Evolutionary conservation across 2,797 vertebrate genomes (phyloP).

Genomic region (Pantherophis vulpinus): DNA sequence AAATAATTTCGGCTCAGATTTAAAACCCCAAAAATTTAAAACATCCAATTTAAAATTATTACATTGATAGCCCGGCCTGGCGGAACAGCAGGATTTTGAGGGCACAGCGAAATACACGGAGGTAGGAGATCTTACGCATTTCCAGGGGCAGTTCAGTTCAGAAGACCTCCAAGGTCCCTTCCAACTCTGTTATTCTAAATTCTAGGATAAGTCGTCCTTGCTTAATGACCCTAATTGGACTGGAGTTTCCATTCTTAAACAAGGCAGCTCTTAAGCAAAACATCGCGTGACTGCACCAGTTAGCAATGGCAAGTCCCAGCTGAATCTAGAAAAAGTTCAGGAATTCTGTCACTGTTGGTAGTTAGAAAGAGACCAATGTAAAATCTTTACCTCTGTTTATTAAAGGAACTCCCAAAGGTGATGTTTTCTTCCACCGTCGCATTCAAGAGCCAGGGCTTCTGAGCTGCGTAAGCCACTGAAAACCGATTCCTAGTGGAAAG

Average conservation of each 20-base stretch:
- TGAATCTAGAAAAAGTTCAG: background rate
- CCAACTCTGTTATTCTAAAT: too few species aligned
- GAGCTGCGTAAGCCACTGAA: slow-evolving; percentile 93
- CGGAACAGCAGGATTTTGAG: too few species aligned
- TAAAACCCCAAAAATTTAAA: too few species aligned
- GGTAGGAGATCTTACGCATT: too few species aligned
- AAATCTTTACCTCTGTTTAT: slow-evolving; percentile 84
- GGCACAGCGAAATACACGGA: too few species aligned
- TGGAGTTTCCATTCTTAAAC: background rate
- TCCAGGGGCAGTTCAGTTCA: too few species aligned
- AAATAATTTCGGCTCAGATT: too few species aligned
- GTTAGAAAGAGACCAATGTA: background rate
- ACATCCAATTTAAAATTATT: too few species aligned
- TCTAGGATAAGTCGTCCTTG: background rate
- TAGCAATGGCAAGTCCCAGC: background rate
- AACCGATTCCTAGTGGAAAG: slow-evolving; percentile 85
- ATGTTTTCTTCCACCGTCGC: slow-evolving; percentile 98
- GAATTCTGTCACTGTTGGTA: background rate
- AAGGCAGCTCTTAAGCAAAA: background rate
- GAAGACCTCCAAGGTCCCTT: too few species aligned
- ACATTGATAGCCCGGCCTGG: too few species aligned
- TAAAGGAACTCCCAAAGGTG: slow-evolving; percentile 93
- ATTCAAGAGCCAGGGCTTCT: slow-evolving; percentile 98
- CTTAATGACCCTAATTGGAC: background rate
- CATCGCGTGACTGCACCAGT: background rate